These are phyloP conservation scores for Ennomos fuscantarius DNA, from an alignment of 2,888 invertebrate genomes.

Conservation along the genomic window DNA sequence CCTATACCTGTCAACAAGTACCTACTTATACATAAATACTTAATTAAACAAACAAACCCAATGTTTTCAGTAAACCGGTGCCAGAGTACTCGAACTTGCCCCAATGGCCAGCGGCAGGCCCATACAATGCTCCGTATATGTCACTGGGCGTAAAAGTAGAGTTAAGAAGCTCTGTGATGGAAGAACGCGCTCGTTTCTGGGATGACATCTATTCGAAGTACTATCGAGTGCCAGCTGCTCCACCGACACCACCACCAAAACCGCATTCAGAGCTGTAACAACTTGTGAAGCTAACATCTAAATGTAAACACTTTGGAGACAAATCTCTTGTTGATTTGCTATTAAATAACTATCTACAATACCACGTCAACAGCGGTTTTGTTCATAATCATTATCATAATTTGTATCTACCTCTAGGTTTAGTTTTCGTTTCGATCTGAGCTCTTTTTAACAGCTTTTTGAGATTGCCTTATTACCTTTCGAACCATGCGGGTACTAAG, in stretches of 20 bases:
- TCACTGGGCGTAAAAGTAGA: slow-evolving; percentile 45
- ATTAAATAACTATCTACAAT: too few species aligned
- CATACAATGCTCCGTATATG: slow-evolving; percentile 49
- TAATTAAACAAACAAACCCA: slow-evolving; percentile 12
- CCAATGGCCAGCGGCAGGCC: slow-evolving; percentile 49
- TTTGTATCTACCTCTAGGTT: too few species aligned
- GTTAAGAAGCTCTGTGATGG: slow-evolving; percentile 42
- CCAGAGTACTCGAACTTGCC: slow-evolving; percentile 44
- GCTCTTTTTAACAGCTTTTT: too few species aligned
- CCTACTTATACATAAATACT: not conserved
- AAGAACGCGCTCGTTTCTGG: slow-evolving; percentile 51
- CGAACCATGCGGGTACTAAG: too few species aligned
- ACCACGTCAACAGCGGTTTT: too few species aligned
- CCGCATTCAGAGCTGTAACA: slow-evolving; percentile 27
- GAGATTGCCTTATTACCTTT: too few species aligned
- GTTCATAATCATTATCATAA: too few species aligned
- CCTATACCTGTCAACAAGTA: too few species aligned
- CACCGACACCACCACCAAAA: slow-evolving; percentile 30
- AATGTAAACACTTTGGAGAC: too few species aligned
- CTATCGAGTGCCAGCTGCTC: slow-evolving; percentile 50
- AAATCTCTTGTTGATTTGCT: too few species aligned
- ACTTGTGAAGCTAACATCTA: too few species aligned
- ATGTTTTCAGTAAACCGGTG: slow-evolving; percentile 51
- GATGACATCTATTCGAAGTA: slow-evolving; percentile 53
- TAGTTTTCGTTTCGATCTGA: too few species aligned